phyloP scores from a whole-genome alignment of 2,888 invertebrate genomes.

The Pedicia rivosa region DNA sequence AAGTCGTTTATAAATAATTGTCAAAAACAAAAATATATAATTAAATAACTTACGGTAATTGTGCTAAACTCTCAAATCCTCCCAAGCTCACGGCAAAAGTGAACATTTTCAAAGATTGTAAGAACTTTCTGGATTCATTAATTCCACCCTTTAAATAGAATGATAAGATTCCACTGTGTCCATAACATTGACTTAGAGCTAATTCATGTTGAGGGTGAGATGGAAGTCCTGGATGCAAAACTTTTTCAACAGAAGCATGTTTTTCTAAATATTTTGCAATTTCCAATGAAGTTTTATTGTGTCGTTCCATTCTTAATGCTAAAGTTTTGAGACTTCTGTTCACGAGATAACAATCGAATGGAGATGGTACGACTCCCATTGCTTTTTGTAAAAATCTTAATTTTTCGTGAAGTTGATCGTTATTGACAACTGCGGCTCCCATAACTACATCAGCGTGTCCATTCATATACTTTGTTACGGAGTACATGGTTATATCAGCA shows the following conservation, averaged over 20 bases:
- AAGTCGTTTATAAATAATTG: conserved; percentile 16
- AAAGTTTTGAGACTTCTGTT: conserved; percentile 89
- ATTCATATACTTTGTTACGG: conserved; percentile 95
- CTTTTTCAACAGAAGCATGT: conserved; percentile 64
- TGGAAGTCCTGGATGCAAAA: conserved; percentile 71
- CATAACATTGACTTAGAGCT: conserved; percentile 62
- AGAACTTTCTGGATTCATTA: conserved; percentile 53
- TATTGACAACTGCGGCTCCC: conserved; percentile 72
- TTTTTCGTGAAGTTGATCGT: conserved; percentile 49
- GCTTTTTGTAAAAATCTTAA: conserved; percentile 73
- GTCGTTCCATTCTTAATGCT: conserved; percentile 78
- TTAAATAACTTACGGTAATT: conserved; percentile 62
- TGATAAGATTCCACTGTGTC: conserved; percentile 85
- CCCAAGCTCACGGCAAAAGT: conserved; percentile 87
- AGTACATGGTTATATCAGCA: conserved; percentile 82
- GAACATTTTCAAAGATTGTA: conserved; percentile 63
- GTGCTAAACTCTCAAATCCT: conserved; percentile 87
- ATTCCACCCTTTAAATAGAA: conserved; percentile 71
- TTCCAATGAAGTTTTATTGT: conserved; percentile 58
- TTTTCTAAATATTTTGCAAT: conserved; percentile 68
- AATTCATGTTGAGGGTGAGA: conserved; percentile 77
- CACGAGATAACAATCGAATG: conserved; percentile 90
- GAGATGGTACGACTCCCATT: conserved; percentile 78
- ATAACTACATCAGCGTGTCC: conserved; percentile 95
- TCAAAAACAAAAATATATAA: background rate